phyloP scores from a whole-genome alignment of 2,888 invertebrate species.

The Leptogaster cylindrica region DNA sequence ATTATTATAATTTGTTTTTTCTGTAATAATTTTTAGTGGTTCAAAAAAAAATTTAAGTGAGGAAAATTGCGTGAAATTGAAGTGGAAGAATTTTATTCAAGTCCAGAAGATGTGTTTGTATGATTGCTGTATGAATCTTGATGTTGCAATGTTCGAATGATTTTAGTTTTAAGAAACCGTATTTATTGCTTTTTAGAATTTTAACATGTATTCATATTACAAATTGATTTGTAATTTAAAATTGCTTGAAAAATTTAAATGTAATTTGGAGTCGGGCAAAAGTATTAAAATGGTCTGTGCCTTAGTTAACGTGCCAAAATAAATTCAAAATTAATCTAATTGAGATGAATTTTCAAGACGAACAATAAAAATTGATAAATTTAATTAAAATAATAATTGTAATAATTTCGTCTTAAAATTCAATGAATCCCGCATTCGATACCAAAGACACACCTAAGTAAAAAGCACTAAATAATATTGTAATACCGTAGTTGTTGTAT shows the following conservation, averaged over 20 bases:
- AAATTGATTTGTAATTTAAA: slow-evolving; percentile 17
- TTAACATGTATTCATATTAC: slow-evolving; percentile 10
- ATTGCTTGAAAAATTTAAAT: slow-evolving; percentile 1
- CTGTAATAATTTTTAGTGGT: neutral
- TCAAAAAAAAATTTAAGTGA: slow-evolving; percentile 5
- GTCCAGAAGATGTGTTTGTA: neutral
- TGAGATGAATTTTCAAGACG: too few relatives aligned
- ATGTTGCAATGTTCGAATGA: slow-evolving; percentile 7
- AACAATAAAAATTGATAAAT: too few relatives aligned
- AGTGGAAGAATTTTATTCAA: neutral
- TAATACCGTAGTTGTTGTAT: slow-evolving; percentile 6
- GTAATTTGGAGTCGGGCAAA: slow-evolving; percentile 44
- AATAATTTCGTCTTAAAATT: too few relatives aligned
- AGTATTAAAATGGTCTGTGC: slow-evolving; percentile 24
- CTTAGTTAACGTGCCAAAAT: neutral
- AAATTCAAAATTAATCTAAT: neutral
- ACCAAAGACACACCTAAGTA: neutral
- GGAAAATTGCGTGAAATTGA: neutral
- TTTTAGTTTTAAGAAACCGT: slow-evolving; percentile 6
- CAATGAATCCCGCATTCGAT: too few relatives aligned
- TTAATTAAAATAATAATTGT: too few relatives aligned
- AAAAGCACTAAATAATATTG: slow-evolving; percentile 48
- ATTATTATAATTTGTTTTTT: slow-evolving; percentile 28
- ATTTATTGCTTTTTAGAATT: slow-evolving; percentile 47
- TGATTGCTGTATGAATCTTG: neutral